Conservation (phyloP, 1,140 invertebrate species). For the Saccostrea glomerata region DNA sequence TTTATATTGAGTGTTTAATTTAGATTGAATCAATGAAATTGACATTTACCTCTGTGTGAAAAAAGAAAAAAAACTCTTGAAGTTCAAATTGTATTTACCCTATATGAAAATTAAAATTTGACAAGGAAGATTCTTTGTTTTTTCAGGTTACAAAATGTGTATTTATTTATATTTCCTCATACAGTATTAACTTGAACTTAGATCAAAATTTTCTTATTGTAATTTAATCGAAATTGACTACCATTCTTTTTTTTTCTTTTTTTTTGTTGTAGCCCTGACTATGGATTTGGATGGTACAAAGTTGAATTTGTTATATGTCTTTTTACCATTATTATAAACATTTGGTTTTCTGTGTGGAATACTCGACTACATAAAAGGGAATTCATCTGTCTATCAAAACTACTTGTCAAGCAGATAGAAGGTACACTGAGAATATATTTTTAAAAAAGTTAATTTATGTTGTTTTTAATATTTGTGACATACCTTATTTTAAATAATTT, state of each 20-base stretch:
- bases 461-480: not conserved
- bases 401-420: constrained; percentile 11
- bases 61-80: too few relatives aligned
- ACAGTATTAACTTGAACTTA: not conserved
- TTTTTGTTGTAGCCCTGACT: constrained; percentile 22
- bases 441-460: not conserved
- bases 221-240: not conserved
- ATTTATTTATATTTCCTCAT: too few relatives aligned
- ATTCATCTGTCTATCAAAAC: constrained; percentile 17
- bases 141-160: too few relatives aligned
- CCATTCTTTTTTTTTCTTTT: not conserved
- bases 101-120: too few relatives aligned
- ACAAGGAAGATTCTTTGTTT: too few relatives aligned
- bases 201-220: not conserved
- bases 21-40: too few relatives aligned
- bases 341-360: constrained; percentile 40
- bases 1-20: not conserved
- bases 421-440: not conserved
- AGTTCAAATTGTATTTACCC: too few relatives aligned
- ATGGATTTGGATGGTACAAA: constrained; percentile 40
- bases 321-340: constrained; percentile 16
- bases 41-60: too few relatives aligned
- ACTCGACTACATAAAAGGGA: not conserved
- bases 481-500: not conserved
- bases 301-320: constrained; percentile 24